Percentiles rank a stretch among this genome's conserved stretches.
phyloP scores from a whole-genome alignment of 1,140 invertebrate species.

The Calliopsis andreniformis region DNA sequence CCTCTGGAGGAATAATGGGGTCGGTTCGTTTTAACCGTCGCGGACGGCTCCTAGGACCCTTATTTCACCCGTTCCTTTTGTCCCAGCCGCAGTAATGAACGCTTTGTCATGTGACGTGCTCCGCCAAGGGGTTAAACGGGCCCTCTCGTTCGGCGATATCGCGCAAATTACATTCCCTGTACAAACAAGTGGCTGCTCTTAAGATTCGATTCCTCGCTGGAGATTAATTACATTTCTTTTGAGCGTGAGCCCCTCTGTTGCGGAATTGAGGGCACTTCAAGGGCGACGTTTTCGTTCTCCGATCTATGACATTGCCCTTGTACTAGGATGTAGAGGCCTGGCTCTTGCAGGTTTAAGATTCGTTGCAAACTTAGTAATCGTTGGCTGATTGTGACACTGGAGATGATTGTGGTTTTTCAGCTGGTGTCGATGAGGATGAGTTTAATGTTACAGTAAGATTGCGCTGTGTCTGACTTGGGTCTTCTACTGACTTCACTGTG shows the following conservation, averaged over 20 bases:
- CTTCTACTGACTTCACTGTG: no score
- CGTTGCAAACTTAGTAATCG: conserved; percentile 10
- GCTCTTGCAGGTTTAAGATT: no score
- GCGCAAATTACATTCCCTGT: conserved; percentile 25
- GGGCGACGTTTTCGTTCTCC: not conserved
- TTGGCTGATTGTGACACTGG: no score
- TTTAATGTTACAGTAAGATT: no score
- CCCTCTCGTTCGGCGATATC: conserved; percentile 6
- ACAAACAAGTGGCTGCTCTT: conserved; percentile 22
- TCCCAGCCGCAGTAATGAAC: conserved; percentile 12
- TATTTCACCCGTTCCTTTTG: conserved; percentile 12
- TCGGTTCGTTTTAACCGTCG: not conserved
- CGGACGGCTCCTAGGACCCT: not conserved
- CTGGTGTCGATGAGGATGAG: no score
- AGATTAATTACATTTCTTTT: conserved; percentile 28
- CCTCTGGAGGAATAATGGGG: conserved; percentile 22
- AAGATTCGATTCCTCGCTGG: conserved; percentile 16
- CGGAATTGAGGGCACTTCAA: not conserved
- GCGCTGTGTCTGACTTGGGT: no score
- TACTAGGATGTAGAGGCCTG: not conserved
- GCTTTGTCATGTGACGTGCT: conserved; percentile 19
- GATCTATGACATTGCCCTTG: no score
- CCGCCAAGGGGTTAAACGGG: not conserved
- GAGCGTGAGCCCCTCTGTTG: not conserved
- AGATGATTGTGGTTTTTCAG: no score